Percentiles rank a stretch among this genome's conserved stretches.
Conservation (phyloP, 92 coral and sea anemone species). For the Porites rus region DNA sequence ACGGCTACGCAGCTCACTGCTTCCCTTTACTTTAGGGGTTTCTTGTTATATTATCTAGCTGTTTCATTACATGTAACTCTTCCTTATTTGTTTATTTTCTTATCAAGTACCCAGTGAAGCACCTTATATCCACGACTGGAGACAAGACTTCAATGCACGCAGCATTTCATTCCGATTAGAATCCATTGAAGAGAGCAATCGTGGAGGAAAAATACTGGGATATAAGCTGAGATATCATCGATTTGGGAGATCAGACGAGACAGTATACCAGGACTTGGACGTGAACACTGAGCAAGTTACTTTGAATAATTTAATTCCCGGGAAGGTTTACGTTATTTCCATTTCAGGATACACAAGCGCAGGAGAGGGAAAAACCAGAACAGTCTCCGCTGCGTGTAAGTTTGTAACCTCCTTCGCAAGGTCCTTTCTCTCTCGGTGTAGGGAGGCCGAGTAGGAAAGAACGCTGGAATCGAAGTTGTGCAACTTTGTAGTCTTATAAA, state of each 20-base stretch:
- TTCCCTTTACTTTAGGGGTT: no score
- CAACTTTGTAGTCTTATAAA: no score
- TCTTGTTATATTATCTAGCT: no score
- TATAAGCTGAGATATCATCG: slow-evolving; percentile 3
- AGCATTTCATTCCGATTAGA: slow-evolving; percentile 3
- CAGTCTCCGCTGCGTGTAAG: slow-evolving; percentile 16
- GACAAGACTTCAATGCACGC: not conserved
- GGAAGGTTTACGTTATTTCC: not conserved
- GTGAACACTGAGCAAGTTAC: not conserved
- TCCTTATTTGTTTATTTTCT: no score
- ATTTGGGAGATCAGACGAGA: not conserved
- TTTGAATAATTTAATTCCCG: not conserved
- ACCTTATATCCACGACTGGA: slow-evolving; percentile 11
- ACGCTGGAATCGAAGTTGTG: no score
- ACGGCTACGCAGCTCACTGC: no score
- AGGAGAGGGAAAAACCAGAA: slow-evolving; percentile 6
- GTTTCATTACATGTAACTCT: not conserved
- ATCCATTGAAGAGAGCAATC: not conserved
- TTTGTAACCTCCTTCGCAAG: not conserved
- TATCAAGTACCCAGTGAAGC: not conserved
- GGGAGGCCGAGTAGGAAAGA: no score
- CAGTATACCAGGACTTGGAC: not conserved
- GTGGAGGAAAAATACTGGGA: slow-evolving; percentile 8
- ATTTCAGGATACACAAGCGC: slow-evolving; percentile 19
- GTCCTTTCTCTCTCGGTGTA: not conserved